Evolutionary conservation across 2,113 vertebrate species (phyloP).

Genomic region (Naja naja): DNA sequence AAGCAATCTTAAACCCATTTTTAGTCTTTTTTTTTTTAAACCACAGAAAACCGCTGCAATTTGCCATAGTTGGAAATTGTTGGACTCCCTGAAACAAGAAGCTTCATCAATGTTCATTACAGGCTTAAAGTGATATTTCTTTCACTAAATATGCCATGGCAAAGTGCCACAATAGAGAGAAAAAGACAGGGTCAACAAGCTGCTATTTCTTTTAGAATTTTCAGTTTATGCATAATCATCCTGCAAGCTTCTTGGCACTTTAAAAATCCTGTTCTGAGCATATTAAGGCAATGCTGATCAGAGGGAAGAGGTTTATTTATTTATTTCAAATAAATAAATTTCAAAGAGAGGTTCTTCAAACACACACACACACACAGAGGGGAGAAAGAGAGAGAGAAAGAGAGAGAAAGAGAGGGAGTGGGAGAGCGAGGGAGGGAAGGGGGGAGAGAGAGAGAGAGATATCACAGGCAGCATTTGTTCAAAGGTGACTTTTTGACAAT

Average conservation of each 20-base stretch:
- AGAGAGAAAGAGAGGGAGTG: background rate
- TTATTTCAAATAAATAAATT: conserved; percentile 43
- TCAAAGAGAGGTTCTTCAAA: conserved; percentile 47
- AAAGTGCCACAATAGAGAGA: conserved; percentile 34
- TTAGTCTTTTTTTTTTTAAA: background rate
- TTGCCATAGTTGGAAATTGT: background rate
- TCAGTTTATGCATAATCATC: conserved; percentile 8
- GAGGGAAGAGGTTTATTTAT: conserved; percentile 48
- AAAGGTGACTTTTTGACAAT: conserved; percentile 44
- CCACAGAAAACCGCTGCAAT: conserved; percentile 6
- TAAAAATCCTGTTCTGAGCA: conserved; percentile 28
- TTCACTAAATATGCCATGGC: conserved; percentile 20
- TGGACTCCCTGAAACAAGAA: background rate
- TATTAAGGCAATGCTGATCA: conserved; percentile 53
- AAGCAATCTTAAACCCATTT: background rate
- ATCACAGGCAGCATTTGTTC: conserved; percentile 57
- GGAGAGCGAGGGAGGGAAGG: fast-evolving
- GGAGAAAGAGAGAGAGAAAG: background rate
- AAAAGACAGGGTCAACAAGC: conserved; percentile 28
- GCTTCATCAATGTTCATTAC: conserved; percentile 1
- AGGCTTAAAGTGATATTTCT: background rate
- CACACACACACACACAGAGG: background rate
- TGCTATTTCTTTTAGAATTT: conserved; percentile 37
- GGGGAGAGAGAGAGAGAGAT: background rate
- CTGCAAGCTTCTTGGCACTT: conserved; percentile 27